phyloP scores from a whole-genome alignment of 2,888 invertebrate species.

The Papilio gigon region DNA sequence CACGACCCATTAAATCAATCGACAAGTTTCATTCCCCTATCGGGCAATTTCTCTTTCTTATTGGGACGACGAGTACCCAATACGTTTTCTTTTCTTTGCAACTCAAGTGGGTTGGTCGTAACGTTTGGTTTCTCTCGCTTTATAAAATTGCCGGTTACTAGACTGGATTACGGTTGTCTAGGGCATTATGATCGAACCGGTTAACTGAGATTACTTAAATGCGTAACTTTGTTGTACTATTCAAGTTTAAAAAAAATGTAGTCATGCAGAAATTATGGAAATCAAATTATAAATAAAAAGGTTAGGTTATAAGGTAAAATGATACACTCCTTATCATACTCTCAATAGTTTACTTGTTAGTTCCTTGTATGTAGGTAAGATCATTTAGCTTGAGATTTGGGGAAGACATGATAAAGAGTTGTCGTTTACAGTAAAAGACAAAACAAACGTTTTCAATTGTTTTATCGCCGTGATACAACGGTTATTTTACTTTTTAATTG shows the following conservation, averaged over 20 bases:
- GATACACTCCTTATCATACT: no score
- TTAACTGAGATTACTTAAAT: slow-evolving; percentile 55
- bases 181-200: slow-evolving; percentile 52
- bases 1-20: slow-evolving; percentile 67
- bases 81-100: slow-evolving; percentile 77
- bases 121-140: slow-evolving; percentile 71
- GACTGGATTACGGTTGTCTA: slow-evolving; percentile 58
- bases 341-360: no score
- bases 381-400: no score
- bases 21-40: slow-evolving; percentile 64
- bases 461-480: not conserved
- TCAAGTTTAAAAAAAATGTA: not conserved
- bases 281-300: no score
- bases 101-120: slow-evolving; percentile 71
- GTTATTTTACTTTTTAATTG: slow-evolving; percentile 17
- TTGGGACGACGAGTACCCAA: slow-evolving; percentile 62
- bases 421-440: no score
- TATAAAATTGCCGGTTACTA: slow-evolving; percentile 63
- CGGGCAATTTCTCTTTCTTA: slow-evolving; percentile 71
- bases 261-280: not conserved
- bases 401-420: no score
- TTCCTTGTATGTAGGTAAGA: no score
- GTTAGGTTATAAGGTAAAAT: no score
- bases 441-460: no score
- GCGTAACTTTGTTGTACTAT: slow-evolving; percentile 39